Percentiles rank a stretch among this genome's conserved stretches.
These are phyloP conservation scores for Melanocharis versteri DNA, from an alignment of 2,113 vertebrate genomes.

Conservation along the genomic window DNA sequence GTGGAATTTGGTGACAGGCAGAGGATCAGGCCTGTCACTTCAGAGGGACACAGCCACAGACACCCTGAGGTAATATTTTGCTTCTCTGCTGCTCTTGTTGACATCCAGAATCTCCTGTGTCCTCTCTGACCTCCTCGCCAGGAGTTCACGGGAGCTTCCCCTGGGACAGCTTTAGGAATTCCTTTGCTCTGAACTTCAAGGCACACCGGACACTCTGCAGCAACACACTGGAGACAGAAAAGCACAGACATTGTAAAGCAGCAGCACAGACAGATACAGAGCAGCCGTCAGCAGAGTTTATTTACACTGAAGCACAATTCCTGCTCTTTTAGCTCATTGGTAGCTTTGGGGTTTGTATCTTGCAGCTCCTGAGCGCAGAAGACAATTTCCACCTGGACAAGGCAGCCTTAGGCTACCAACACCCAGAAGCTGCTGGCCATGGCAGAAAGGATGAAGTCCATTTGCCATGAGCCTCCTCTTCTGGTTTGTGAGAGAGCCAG, in stretches of 20 bases:
- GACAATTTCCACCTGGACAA: background rate
- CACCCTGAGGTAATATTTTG: background rate
- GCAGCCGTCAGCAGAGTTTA: background rate
- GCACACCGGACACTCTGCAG: background rate
- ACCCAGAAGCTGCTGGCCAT: background rate
- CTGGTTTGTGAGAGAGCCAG: background rate
- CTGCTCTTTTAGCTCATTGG: background rate
- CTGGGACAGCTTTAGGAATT: background rate
- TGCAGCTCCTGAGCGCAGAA: background rate
- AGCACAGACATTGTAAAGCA: background rate
- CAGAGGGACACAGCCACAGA: background rate
- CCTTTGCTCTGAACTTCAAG: background rate
- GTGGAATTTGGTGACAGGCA: rapidly evolving
- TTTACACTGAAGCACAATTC: background rate
- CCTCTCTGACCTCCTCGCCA: background rate
- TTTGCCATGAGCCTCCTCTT: background rate
- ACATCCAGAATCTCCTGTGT: rapidly evolving
- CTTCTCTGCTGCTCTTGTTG: background rate
- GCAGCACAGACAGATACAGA: background rate
- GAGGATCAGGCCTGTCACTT: background rate
- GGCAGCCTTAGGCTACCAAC: background rate
- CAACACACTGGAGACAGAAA: background rate
- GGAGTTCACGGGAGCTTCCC: background rate
- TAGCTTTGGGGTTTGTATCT: background rate
- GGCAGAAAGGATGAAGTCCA: background rate